Base-by-base conservation (phyloP, 2,888 invertebrate genomes). In the Zaprionus obscuricornis region DNA sequence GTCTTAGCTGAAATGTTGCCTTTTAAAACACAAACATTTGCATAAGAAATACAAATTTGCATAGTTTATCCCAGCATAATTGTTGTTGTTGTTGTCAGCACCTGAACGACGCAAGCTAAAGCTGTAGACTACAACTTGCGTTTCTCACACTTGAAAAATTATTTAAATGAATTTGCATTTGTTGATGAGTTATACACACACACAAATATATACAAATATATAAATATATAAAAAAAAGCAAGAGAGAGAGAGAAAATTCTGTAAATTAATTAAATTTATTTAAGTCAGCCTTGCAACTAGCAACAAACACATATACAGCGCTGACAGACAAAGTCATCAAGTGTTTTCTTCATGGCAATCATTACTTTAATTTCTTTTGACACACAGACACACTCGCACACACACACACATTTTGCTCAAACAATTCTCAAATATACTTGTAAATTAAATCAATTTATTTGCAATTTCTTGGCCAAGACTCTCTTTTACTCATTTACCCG, bases 361-460 rank as follows among this genome's bases (percentile, higher is more conserved):
- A 75, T 69, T 69, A 64, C 67, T 81, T 69, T 74, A 81, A 83
- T 79, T 79, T 84, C 72, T 83, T 83, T 84, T 76, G 74, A 66
- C 11, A 46, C 39, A 52, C 45, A 54, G 18, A 60, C 62, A 59
- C 31, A 64, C 31, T 31, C 39, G 56, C 24, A 36, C n/a, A 42
- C 27, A 46, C 1, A 37, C 16, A 29, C n/a, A 37, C 20, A 16
- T n/a, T 16, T 16, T n/a, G 40, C 42, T 37, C 36, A 62, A 62
- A 60, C 64, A 70, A 70, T 70, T 67, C 67, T 46, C 58, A 33
- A 55, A 72, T 64, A 69, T 72, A 62, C 64, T 76, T 74, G 72
- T 65, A 76, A 81, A 81, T 81, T 70, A 76, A 76, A 81, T 81
- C 84, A 74, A 81, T 81, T 83, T 81, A 72, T 81, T 81, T 81